Percentiles rank a stretch among this genome's conserved stretches.
phyloP scores from a whole-genome alignment of 2,888 invertebrate species.

The Drosophila robusta region DNA sequence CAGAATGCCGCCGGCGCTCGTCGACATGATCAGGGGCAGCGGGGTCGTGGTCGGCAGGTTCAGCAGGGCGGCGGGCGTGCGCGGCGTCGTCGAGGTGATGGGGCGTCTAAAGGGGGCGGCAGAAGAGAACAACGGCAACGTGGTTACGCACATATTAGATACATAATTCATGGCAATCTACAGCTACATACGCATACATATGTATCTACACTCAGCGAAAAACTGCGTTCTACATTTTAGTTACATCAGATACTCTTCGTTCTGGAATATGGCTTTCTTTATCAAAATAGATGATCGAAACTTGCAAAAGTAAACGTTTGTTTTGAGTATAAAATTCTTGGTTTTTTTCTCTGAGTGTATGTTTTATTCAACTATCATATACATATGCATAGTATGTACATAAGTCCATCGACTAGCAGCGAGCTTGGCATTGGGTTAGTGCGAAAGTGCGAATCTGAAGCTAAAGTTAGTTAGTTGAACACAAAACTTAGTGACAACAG shows the following conservation, averaged over 20 bases:
- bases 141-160: neutral
- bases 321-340: too few relatives aligned
- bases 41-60: conserved; percentile 79
- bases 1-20: conserved; percentile 56
- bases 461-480: conserved; percentile 77
- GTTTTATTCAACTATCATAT: neutral
- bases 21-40: conserved; percentile 79
- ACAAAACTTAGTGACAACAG: conserved; percentile 66
- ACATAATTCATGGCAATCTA: too few relatives aligned
- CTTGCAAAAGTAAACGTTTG: too few relatives aligned
- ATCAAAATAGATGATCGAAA: too few relatives aligned
- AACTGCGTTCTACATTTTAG: too few relatives aligned
- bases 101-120: conserved; percentile 76
- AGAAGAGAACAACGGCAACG: neutral
- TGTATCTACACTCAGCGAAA: neutral
- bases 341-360: conserved; percentile 8
- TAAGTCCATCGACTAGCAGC: conserved; percentile 31
- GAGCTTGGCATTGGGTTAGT: conserved; percentile 63
- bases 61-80: conserved; percentile 52
- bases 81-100: conserved; percentile 83
- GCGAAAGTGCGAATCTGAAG: conserved; percentile 66
- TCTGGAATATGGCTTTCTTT: too few relatives aligned
- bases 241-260: too few relatives aligned
- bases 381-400: neutral
- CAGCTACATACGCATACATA: too few relatives aligned